Conservation (phyloP, 2,113 vertebrate genomes). For the Diadophis punctatus region DNA sequence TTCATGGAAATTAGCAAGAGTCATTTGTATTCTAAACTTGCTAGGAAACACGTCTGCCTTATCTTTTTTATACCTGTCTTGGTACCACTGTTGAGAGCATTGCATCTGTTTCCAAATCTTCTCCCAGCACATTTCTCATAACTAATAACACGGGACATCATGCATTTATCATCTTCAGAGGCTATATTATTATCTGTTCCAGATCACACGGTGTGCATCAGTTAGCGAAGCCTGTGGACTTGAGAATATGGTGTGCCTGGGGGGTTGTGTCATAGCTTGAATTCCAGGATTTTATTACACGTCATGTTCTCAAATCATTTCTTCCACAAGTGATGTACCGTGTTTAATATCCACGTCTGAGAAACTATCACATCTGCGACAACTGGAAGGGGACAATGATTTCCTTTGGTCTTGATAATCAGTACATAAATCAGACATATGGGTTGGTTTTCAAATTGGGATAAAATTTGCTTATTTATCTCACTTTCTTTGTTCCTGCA, state of each 20-base stretch:
- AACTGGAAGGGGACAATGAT: too few relatives aligned
- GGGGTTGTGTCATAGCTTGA: not conserved
- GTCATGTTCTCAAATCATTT: not conserved
- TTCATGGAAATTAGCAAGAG: not conserved
- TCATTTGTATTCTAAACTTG: not conserved
- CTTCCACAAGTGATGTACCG: not conserved
- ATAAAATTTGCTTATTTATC: not conserved
- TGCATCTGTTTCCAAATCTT: not conserved
- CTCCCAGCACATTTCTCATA: not conserved
- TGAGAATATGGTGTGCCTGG: not conserved
- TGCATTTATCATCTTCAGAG: not conserved
- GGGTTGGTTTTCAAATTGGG: not conserved
- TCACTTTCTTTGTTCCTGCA: not conserved
- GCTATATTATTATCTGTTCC: not conserved
- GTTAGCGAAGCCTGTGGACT: not conserved
- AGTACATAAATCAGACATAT: not conserved
- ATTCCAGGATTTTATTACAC: not conserved
- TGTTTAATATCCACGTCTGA: not conserved
- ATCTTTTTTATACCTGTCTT: not conserved
- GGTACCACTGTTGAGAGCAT: not conserved
- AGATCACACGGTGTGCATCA: not conserved
- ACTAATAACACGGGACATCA: not conserved
- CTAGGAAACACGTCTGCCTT: not conserved
- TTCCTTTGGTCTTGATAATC: not conserved
- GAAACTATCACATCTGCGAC: not conserved